A percentile compares a stretch with the other conserved stretches of the same genome.
phyloP scores from a whole-genome alignment of 2,113 vertebrate genomes.

The Xenopus laevis region DNA sequence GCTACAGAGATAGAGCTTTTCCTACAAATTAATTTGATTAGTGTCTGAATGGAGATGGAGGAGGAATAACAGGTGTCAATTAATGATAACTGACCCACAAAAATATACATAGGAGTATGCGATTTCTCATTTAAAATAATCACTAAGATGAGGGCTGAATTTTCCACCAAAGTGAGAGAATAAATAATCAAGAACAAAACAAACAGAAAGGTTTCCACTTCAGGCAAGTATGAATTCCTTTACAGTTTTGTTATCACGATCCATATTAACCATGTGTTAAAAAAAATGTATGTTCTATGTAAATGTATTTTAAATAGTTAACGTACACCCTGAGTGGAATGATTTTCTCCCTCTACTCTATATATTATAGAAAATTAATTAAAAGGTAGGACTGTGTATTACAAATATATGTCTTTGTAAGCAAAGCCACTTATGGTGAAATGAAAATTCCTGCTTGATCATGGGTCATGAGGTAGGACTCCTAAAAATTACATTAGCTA shows the following conservation, averaged over 20 bases:
- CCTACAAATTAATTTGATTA: background rate
- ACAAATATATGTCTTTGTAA: too few relatives aligned
- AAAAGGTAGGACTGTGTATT: too few relatives aligned
- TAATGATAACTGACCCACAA: background rate
- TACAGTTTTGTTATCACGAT: constrained; percentile 6
- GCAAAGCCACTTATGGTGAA: too few relatives aligned
- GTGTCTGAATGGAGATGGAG: background rate
- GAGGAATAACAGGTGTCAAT: background rate
- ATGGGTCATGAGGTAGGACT: too few relatives aligned
- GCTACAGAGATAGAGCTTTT: background rate
- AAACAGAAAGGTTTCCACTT: background rate
- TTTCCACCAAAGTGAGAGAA: background rate
- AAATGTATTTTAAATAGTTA: too few relatives aligned
- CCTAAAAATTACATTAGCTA: too few relatives aligned
- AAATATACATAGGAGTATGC: constrained; percentile 5
- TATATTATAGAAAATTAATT: too few relatives aligned
- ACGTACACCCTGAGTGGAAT: too few relatives aligned
- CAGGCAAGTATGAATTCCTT: constrained; percentile 12
- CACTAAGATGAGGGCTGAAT: background rate
- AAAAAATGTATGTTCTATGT: too few relatives aligned
- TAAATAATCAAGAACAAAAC: background rate
- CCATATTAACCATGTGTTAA: background rate
- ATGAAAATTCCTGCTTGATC: too few relatives aligned
- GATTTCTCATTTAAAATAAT: background rate
- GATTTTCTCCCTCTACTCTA: too few relatives aligned